Evolutionary conservation across 2,888 invertebrate species (phyloP).

Genomic region (Cheilosia vernalis): DNA sequence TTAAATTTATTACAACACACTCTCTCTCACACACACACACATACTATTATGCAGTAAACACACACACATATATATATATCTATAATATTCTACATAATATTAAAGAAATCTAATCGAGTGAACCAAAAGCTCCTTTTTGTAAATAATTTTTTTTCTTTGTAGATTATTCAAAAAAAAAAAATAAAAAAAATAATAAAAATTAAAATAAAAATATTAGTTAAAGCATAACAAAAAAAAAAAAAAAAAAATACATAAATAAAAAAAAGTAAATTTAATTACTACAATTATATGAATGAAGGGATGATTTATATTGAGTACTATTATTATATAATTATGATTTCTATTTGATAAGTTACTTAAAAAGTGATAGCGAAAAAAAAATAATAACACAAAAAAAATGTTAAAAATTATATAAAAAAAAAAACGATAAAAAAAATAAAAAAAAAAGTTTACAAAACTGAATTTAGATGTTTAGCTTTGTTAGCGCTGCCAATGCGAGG

Average conservation of each 20-base stretch:
- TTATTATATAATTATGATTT: constrained; percentile 71
- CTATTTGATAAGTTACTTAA: constrained; percentile 73
- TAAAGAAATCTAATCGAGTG: constrained; percentile 65
- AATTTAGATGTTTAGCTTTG: constrained; percentile 43
- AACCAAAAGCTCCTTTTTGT: constrained; percentile 54
- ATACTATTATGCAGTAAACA: constrained; percentile 41
- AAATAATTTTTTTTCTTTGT: constrained; percentile 69
- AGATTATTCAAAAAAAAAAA: constrained; percentile 58
- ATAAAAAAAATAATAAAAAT: constrained; percentile 31
- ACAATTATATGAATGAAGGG: constrained; percentile 68
- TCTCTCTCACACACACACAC: constrained; percentile 17
- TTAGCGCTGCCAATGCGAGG: constrained; percentile 5
- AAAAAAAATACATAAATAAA: constrained; percentile 43
- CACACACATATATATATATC: constrained; percentile 46
- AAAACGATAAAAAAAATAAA: constrained; percentile 48
- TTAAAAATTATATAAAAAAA: constrained; percentile 51
- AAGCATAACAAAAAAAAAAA: constrained; percentile 16
- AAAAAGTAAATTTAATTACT: constrained; percentile 64
- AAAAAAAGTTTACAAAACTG: constrained; percentile 71
- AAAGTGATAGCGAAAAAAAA: constrained; percentile 71
- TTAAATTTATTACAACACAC: constrained; percentile 47
- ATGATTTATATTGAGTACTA: constrained; percentile 71
- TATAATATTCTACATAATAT: constrained; percentile 50
- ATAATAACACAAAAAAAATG: constrained; percentile 59
- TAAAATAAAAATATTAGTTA: constrained; percentile 20